These are phyloP conservation scores for Indicator maculatus DNA, from an alignment of 2,113 vertebrate species.

Conservation along the genomic window DNA sequence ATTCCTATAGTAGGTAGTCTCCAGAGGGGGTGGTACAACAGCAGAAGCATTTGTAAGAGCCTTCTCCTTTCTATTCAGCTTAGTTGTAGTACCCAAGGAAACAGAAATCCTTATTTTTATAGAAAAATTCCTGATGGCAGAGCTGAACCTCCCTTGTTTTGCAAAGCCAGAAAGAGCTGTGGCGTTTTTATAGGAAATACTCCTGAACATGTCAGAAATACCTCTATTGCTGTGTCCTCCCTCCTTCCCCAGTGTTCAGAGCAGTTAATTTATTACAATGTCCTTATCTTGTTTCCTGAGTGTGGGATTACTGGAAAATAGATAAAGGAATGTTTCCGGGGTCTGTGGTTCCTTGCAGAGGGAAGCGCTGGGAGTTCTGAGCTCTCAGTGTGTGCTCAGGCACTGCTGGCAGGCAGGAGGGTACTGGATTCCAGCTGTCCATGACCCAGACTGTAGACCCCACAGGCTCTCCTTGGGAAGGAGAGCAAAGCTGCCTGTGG, in stretches of 20 bases:
- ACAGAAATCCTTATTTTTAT: conserved; percentile 72
- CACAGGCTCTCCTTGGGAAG: background rate
- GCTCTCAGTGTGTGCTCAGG: background rate
- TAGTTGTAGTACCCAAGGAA: conserved; percentile 65
- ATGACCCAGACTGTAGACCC: background rate
- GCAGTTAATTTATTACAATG: conserved; percentile 55
- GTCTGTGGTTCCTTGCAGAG: background rate
- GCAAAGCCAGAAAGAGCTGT: conserved; percentile 24
- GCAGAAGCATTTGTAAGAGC: conserved; percentile 33
- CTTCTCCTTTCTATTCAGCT: conserved; percentile 58
- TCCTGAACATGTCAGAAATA: conserved; percentile 67
- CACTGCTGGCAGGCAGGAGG: background rate
- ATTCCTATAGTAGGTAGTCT: background rate
- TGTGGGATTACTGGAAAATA: conserved; percentile 20
- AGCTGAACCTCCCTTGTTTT: conserved; percentile 41
- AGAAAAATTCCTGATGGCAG: conserved; percentile 56
- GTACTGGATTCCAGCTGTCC: background rate
- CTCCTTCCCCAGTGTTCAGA: conserved; percentile 13
- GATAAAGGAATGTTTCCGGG: background rate
- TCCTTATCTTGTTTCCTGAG: conserved; percentile 31
- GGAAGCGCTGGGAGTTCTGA: background rate
- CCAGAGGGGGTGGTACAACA: conserved; percentile 19
- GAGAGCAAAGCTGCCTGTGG: background rate
- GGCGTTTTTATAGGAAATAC: conserved; percentile 54
- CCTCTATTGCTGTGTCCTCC: conserved; percentile 57